These are phyloP conservation scores for Pogonocichla stellata DNA, from an alignment of 2,113 vertebrate species.

Conservation along the genomic window DNA sequence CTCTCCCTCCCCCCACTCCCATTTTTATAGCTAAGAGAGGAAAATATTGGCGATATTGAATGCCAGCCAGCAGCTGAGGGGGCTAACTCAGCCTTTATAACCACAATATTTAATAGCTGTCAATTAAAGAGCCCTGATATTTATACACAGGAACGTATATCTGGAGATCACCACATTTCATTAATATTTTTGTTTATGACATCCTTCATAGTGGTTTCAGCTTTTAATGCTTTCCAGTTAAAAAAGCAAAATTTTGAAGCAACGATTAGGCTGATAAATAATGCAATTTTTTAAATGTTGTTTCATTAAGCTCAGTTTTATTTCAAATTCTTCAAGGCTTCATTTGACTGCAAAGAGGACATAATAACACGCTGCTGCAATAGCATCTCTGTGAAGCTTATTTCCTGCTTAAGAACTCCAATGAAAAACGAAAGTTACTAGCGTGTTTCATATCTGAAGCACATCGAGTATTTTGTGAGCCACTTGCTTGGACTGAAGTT, in stretches of 20 bases:
- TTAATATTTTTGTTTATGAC: conserved; percentile 16
- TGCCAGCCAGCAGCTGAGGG: neutral
- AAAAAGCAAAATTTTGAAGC: conserved; percentile 1
- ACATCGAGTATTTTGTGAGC: neutral
- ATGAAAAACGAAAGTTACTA: neutral
- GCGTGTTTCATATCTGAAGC: neutral
- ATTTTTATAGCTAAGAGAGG: neutral
- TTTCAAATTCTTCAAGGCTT: neutral
- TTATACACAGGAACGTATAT: neutral
- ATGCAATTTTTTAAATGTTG: neutral
- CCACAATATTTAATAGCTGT: neutral
- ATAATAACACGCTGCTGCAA: neutral
- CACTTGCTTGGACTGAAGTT: neutral
- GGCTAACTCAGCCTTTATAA: neutral
- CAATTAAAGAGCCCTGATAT: neutral
- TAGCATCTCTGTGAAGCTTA: neutral
- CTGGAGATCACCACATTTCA: neutral
- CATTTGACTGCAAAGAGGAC: neutral
- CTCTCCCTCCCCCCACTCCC: neutral
- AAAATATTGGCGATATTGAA: neutral
- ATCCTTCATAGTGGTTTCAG: neutral
- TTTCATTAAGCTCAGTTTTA: neutral
- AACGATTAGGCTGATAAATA: neutral
- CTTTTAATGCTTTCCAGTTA: neutral
- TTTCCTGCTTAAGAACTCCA: neutral